Evolutionary conservation across 2,797 vertebrate genomes (phyloP), one percentile per base, ranked within the genome.

Genomic region (Amazona ochrocephala): DNA sequence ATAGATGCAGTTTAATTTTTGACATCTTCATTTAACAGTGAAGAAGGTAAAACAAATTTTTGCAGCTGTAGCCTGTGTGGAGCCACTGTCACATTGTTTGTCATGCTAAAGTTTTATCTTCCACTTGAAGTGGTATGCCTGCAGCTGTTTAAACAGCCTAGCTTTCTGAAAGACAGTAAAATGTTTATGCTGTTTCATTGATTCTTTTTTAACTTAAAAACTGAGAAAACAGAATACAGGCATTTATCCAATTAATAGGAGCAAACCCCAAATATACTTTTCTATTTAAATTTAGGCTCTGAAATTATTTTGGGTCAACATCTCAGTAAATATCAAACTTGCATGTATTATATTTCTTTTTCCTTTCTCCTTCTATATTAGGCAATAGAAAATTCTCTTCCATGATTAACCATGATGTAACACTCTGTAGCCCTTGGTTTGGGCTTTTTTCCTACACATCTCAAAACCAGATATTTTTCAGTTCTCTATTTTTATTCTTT

Each of bases 401-500:
- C 58, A 27, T 62, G 58, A 44, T 70, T 48, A 54, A 44, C 56
- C 12, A 10, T 62, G 44, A 47, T 19, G 39, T 22, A 66, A 47
- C 14, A 78, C 15, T 23, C 42, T 41, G 14, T n/a, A 85, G 58
- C 9, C 58, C 13, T 61, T 53, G 37, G 6, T 67, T 6, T 86
- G 64, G 50, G 39, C 71, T 76, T 90, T 90, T 91, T 91, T 68
- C 62, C 42, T 84, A 19, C 50, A 37, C 4, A 0, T 76, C 15
- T 91, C 80, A 84, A 91, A 91, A 44, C 42, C 29, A 3, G 0
- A 9, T 60, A 24, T 6, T 58, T 77, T 95, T 88, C 41, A 84
- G 74, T 93, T 96, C 64, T 89, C 77, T 92, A 1, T 94, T 97
- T 94, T 71, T 29, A 42, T 60, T 91, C 27, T 82, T 89, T 89